Evolutionary conservation across 37 sponge, comb jelly and placozoan genomes (phyloP), one percentile per base, ranked within the genome.

Genomic region (Agelas oroides): DNA sequence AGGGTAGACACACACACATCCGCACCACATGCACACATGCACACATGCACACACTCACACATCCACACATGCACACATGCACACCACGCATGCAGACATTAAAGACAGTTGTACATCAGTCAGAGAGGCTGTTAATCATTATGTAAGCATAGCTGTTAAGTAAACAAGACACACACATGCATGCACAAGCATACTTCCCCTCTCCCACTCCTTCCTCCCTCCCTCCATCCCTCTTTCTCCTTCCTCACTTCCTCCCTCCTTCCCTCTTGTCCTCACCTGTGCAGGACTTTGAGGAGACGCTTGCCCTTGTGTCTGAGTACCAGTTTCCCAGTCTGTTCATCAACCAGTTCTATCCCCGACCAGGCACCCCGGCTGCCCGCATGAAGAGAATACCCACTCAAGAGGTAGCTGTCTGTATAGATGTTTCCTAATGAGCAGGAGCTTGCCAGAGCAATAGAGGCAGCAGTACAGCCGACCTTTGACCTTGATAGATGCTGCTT

Each of bases 291-390:
- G 55, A 60, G 19, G 71, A 72, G 59, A 96, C 96, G 18, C 66
- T 98, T 34, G 58, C 32, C 2, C 75, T 98, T 33, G 93, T 96
- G 55, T 52, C 69, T 37, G 31, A 78, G 41, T 96, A 96, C 90
- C 79, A 96, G 81, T 98, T 98, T 52, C 93, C 99, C 52, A 87
- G 89, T 84, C 74, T 98, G 64, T 98, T 98, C 85, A 98, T 98
- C 88, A 98, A 98, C 78, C 99, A 98, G 89, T 98, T 98, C 84
- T 98, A 96, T 72, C 99, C 99, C 38, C 87, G 99, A 36, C 99
- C 99, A 18, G 99, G 99, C 12, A 98, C 99, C 14, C 96, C 96
- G 19, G 99, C 99, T 46, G 99, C 99, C 11, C 70, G 89, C 19
- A 96, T 98, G 95, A 96, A 90, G 57, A 57, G 94, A 31, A 55